Conservation (phyloP, 37 sponge, comb jelly and placozoan species). For the Tethya wilhelma region DNA sequence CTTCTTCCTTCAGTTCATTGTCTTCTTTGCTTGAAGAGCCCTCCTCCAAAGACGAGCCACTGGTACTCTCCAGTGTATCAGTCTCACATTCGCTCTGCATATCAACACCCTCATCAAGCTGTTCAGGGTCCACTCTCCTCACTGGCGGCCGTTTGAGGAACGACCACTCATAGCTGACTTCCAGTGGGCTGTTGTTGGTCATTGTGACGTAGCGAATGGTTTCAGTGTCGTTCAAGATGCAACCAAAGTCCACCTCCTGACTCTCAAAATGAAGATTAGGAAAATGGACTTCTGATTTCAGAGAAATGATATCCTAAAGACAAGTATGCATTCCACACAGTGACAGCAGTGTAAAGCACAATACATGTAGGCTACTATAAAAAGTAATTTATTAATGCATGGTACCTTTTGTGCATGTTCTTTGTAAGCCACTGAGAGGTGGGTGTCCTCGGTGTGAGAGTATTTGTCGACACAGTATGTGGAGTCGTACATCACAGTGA, state of each 20-base stretch:
- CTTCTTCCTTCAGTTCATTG: constrained; percentile 27
- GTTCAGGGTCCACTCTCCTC: constrained; percentile 32
- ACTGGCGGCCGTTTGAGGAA: constrained; percentile 80
- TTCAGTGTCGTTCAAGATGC: constrained; percentile 98
- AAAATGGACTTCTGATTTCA: constrained; percentile 87
- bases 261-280: constrained; percentile 90
- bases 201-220: constrained; percentile 60
- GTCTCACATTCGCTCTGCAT: constrained; percentile 75
- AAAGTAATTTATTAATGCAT: no score
- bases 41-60: constrained; percentile 1
- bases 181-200: constrained; percentile 87
- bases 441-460: constrained; percentile 51
- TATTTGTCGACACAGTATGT: constrained; percentile 75
- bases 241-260: constrained; percentile 87
- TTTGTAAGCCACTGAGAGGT: constrained; percentile 79
- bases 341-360: not conserved
- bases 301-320: constrained; percentile 70
- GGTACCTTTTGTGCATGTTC: constrained; percentile 89
- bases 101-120: constrained; percentile 77
- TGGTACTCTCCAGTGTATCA: constrained; percentile 29
- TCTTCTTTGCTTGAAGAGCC: constrained; percentile 1
- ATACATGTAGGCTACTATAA: not conserved
- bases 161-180: constrained; percentile 87
- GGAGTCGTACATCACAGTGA: constrained; percentile 85
- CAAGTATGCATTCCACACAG: not conserved